A percentile compares a stretch with the other conserved stretches of the same genome.
Evolutionary conservation across 2,888 invertebrate genomes (phyloP).

Genomic region (Diarsia mendica): DNA sequence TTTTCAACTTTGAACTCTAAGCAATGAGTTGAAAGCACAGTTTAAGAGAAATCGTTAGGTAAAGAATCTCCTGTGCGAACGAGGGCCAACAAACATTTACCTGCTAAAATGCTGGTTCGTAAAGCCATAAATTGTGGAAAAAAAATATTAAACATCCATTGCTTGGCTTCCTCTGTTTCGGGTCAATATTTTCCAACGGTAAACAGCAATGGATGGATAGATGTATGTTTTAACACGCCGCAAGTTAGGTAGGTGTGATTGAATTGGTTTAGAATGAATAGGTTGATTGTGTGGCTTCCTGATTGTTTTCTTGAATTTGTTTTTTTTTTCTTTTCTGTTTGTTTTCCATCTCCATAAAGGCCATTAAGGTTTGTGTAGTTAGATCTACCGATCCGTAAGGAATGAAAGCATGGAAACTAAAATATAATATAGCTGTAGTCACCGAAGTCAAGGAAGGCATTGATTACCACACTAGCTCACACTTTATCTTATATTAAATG

Average conservation of each 20-base stretch:
- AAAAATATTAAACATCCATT: conserved; percentile 2
- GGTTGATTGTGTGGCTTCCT: not conserved
- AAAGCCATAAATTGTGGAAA: conserved; percentile 15
- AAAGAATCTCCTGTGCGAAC: not conserved
- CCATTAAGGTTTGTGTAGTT: not conserved
- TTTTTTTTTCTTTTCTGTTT: conserved; percentile 2
- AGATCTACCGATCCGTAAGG: too few relatives aligned
- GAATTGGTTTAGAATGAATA: conserved; percentile 16
- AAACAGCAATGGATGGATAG: conserved; percentile 5
- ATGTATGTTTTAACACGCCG: not conserved
- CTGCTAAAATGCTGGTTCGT: conserved; percentile 11
- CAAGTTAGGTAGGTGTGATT: conserved; percentile 16
- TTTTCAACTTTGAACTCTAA: not conserved
- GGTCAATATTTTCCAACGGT: not conserved
- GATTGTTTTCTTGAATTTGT: conserved; percentile 3
- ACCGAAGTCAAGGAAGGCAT: not conserved
- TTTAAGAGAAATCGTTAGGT: not conserved
- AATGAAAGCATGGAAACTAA: too few relatives aligned
- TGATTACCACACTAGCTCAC: not conserved
- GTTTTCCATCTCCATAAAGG: not conserved
- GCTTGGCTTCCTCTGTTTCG: conserved; percentile 1
- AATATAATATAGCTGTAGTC: too few relatives aligned
- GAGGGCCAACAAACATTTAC: conserved; percentile 18
- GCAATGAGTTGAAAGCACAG: not conserved
- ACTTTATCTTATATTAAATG: not conserved